Evolutionary conservation across 2,888 invertebrate species (phyloP).

Genomic region (Drosophila histrio): DNA sequence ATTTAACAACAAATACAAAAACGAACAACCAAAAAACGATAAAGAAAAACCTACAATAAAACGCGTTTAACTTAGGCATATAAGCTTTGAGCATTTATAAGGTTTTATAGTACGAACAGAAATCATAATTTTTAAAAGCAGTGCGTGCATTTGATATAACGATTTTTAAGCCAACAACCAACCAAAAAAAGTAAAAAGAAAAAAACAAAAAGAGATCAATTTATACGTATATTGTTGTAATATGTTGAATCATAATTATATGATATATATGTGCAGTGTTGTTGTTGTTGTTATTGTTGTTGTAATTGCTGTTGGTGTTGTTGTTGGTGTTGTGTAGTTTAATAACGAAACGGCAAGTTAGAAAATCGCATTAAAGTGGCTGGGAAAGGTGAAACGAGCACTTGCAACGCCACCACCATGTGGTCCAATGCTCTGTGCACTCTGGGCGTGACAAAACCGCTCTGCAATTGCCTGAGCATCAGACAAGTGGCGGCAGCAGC

Average conservation of each 20-base stretch:
- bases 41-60: no score
- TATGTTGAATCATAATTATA: conserved; percentile 19
- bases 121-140: conserved; percentile 25
- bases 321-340: conserved; percentile 16
- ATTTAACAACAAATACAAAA: no score
- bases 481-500: conserved; percentile 84
- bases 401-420: conserved; percentile 75
- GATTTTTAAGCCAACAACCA: conserved; percentile 32
- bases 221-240: conserved; percentile 7
- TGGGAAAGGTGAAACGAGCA: conserved; percentile 76
- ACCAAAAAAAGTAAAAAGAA: neutral
- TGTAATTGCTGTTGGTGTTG: conserved; percentile 23
- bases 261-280: conserved; percentile 24
- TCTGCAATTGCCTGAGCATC: conserved; percentile 84
- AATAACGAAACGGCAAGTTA: conserved; percentile 15
- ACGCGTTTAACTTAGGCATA: conserved; percentile 46
- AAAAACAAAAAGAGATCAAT: conserved; percentile 2
- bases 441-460: conserved; percentile 84
- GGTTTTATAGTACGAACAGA: conserved; percentile 38
- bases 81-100: conserved; percentile 56
- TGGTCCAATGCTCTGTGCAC: conserved; percentile 85
- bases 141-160: conserved; percentile 50
- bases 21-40: no score
- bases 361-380: conserved; percentile 73
- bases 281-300: conserved; percentile 9